A percentile compares a stretch with the other conserved stretches of the same genome.
Conservation (phyloP, 1,140 invertebrate genomes). For the Dolichoris vasculosae region DNA sequence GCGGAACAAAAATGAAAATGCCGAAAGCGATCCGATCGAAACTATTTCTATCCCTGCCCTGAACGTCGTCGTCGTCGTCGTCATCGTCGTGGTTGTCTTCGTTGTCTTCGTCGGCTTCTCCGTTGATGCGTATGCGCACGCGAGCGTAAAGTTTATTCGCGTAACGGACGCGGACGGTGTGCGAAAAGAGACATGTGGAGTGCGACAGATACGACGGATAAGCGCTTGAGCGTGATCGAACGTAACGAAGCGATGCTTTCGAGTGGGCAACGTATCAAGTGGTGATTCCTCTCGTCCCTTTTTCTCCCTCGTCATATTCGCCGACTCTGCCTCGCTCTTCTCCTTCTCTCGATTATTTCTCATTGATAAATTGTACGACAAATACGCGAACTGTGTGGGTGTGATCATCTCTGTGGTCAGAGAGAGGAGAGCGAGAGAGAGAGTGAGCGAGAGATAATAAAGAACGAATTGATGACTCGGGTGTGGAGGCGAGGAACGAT, state of each 20-base stretch:
- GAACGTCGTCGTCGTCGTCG: no score
- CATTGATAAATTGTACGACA: slow-evolving; percentile 29
- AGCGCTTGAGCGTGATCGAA: slow-evolving; percentile 30
- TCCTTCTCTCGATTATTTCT: not conserved
- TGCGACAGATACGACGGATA: not conserved
- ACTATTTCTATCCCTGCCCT: slow-evolving; percentile 3
- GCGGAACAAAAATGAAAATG: slow-evolving; percentile 4
- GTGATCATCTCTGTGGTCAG: not conserved
- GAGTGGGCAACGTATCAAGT: slow-evolving; percentile 15
- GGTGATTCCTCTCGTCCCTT: not conserved
- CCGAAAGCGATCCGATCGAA: slow-evolving; percentile 30
- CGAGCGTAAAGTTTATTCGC: not conserved
- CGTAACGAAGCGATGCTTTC: slow-evolving; percentile 35
- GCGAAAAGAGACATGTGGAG: not conserved
- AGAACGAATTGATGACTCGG: not conserved
- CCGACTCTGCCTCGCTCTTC: not conserved
- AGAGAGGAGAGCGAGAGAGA: not conserved
- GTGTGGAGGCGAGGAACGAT: not conserved
- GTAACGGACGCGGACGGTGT: not conserved
- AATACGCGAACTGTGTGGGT: not conserved
- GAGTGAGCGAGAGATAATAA: not conserved
- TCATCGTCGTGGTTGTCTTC: no score
- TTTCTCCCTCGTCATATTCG: not conserved
- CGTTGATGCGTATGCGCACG: not conserved
- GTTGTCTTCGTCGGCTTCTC: no score